phyloP scores from a whole-genome alignment of 2,888 invertebrate genomes.

The Dendrolimus pini region DNA sequence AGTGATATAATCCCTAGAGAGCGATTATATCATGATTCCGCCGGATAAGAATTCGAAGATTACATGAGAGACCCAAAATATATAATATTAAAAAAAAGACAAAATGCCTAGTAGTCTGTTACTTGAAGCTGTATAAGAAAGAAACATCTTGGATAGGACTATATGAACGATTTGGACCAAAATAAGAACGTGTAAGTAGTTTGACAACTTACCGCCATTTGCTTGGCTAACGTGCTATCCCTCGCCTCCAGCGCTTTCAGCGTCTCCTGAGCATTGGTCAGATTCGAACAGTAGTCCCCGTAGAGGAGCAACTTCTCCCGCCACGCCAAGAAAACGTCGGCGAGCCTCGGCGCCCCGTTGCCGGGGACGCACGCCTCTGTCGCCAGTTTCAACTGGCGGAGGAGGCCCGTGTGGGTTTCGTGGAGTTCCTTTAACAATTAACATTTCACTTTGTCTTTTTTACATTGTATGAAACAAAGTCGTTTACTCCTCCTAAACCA shows the following conservation, averaged over 20 bases:
- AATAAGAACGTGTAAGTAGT: not conserved
- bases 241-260: conserved; percentile 86
- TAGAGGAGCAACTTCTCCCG: conserved; percentile 94
- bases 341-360: conserved; percentile 71
- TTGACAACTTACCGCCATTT: conserved; percentile 77
- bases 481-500: too few species aligned
- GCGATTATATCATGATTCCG: too few species aligned
- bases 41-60: too few species aligned
- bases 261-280: conserved; percentile 91
- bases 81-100: too few species aligned
- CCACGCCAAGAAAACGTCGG: conserved; percentile 93
- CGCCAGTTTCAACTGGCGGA: conserved; percentile 87
- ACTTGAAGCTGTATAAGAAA: too few species aligned
- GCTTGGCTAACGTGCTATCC: conserved; percentile 80
- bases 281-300: conserved; percentile 96
- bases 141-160: too few species aligned
- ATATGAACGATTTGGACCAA: too few species aligned
- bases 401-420: conserved; percentile 90
- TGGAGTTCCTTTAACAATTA: conserved; percentile 80
- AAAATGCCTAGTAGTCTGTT: too few species aligned
- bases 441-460: too few species aligned
- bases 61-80: too few species aligned
- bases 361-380: conserved; percentile 77
- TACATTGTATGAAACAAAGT: too few species aligned
- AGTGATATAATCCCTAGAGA: too few species aligned